Percentiles rank a stretch among this genome's conserved stretches.
Conservation (phyloP, 1,140 invertebrate genomes). For the Cyclargus thomasi region DNA sequence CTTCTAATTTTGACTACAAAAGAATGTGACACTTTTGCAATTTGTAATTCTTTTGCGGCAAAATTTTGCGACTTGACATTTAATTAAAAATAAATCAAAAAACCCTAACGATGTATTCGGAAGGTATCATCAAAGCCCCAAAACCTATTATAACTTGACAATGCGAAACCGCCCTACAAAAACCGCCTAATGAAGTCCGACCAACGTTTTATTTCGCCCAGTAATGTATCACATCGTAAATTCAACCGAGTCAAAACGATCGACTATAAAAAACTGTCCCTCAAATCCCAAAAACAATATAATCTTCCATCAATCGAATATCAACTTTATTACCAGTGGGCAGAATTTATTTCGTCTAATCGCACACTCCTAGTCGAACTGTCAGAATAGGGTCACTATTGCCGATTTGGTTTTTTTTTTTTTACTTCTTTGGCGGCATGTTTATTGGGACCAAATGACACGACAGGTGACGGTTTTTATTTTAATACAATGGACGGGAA, state of each 20-base stretch:
- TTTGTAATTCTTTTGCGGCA: conserved; percentile 5
- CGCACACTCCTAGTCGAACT: conserved; percentile 37
- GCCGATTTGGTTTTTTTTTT: conserved; percentile 53
- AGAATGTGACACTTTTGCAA: background rate
- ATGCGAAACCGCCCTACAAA: conserved; percentile 50
- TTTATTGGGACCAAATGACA: conserved; percentile 72
- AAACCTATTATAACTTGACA: conserved; percentile 50
- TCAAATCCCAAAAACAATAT: conserved; percentile 39
- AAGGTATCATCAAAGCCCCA: conserved; percentile 55
- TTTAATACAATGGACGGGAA: conserved; percentile 39
- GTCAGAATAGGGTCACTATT: conserved; percentile 56
- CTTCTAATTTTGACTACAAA: background rate
- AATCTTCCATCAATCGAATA: conserved; percentile 21
- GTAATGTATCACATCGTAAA: conserved; percentile 70
- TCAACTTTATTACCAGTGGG: conserved; percentile 12
- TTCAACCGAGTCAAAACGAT: conserved; percentile 70
- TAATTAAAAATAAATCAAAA: conserved; percentile 21
- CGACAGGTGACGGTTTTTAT: conserved; percentile 64
- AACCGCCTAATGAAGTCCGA: conserved; percentile 64
- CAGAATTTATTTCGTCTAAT: conserved; percentile 22
- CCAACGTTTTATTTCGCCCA: conserved; percentile 60
- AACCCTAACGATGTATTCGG: conserved; percentile 39
- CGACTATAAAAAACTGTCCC: conserved; percentile 56
- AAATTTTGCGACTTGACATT: conserved; percentile 4
- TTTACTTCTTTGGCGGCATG: conserved; percentile 67